A percentile compares a stretch with the other conserved stretches of the same genome.
These are phyloP conservation scores for Boulengeromyrus knoepffleri DNA, from an alignment of 2,113 vertebrate species.

Conservation along the genomic window DNA sequence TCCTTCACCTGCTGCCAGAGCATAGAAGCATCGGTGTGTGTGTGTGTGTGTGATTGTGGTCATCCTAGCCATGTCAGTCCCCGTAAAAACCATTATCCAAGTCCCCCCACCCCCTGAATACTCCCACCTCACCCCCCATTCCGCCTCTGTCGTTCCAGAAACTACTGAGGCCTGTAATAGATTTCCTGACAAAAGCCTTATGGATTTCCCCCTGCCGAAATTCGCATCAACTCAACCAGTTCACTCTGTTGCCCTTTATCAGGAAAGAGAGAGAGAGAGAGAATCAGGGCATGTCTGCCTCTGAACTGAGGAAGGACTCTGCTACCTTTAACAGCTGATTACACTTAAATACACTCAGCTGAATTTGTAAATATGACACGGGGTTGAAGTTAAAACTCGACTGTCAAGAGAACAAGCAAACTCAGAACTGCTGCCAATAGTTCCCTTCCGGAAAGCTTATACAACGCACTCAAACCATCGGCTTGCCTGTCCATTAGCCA, in stretches of 20 bases:
- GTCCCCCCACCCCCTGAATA: background rate
- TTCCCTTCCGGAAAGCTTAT: background rate
- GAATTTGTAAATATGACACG: background rate
- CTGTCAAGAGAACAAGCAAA: background rate
- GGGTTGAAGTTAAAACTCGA: background rate
- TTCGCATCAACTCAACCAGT: slow-evolving; percentile 6
- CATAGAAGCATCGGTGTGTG: background rate
- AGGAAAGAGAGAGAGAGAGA: slow-evolving; percentile 1
- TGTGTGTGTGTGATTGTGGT: background rate
- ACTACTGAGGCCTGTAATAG: slow-evolving; percentile 31
- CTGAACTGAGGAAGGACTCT: background rate
- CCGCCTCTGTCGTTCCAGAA: slow-evolving; percentile 14
- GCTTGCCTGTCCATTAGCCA: background rate
- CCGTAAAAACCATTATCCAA: background rate
- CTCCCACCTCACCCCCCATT: background rate
- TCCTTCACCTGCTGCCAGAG: background rate
- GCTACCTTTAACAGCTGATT: background rate
- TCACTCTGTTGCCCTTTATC: slow-evolving; percentile 9
- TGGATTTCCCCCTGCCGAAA: background rate
- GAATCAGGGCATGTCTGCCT: slow-evolving; percentile 17
- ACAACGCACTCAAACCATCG: background rate
- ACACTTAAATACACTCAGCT: background rate
- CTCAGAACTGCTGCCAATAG: background rate
- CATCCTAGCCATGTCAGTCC: background rate
- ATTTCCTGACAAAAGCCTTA: slow-evolving; percentile 23